A percentile compares a stretch with the other conserved stretches of the same genome.
Evolutionary conservation across 2,113 vertebrate species (phyloP).

Genomic region (Numida meleagris): DNA sequence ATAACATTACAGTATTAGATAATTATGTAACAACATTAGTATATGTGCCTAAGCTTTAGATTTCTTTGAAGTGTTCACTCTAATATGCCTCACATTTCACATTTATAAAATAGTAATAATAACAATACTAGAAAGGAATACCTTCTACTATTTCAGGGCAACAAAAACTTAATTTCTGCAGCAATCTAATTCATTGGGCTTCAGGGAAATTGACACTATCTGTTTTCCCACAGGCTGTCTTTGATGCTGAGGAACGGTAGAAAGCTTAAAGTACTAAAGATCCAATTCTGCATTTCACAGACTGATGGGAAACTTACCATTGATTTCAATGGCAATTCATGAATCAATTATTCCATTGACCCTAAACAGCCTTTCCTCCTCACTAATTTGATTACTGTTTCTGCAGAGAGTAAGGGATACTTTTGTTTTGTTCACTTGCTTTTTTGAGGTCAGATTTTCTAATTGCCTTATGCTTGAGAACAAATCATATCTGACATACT

Average conservation of each 20-base stretch:
- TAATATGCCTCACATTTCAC: background rate
- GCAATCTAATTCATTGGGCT: background rate
- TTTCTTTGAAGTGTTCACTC: background rate
- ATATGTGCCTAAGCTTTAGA: fast-evolving
- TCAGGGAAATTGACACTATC: background rate
- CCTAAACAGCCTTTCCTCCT: background rate
- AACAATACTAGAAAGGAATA: background rate
- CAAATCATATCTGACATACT: background rate
- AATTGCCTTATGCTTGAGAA: background rate
- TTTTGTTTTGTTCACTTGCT: background rate
- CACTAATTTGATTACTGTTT: background rate
- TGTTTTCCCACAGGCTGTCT: background rate
- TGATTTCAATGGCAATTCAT: background rate
- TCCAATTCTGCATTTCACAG: background rate
- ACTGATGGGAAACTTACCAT: background rate
- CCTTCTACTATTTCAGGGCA: background rate
- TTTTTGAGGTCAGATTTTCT: background rate
- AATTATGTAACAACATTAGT: background rate
- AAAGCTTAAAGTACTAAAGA: background rate
- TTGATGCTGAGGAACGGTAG: background rate
- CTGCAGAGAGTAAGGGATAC: background rate
- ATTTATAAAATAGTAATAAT: background rate
- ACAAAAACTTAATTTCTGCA: background rate
- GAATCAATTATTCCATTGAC: background rate
- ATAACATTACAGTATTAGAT: background rate